These are phyloP conservation scores for Microtus montanus DNA, from an alignment of 2,113 vertebrate species.

Conservation along the genomic window DNA sequence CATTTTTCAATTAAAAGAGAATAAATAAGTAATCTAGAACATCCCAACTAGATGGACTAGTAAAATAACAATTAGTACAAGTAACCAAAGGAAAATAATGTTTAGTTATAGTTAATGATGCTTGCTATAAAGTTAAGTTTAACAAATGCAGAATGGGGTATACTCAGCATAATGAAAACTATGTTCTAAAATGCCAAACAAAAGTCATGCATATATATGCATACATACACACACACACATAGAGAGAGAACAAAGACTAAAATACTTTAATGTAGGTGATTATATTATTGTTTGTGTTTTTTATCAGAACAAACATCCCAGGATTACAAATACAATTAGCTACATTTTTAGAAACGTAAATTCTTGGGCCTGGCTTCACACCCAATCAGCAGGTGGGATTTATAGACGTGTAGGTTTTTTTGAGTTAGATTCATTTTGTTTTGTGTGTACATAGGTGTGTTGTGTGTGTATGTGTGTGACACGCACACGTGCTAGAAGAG, in stretches of 20 bases:
- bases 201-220: neutral
- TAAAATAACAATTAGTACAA: neutral
- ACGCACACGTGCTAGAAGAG: neutral
- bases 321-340: neutral
- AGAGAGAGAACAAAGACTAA: neutral
- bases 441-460: neutral
- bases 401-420: neutral
- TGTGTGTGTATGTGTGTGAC: neutral
- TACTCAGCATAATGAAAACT: conserved; percentile 42
- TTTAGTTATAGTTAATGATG: neutral
- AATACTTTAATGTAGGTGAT: neutral
- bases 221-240: neutral
- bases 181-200: conserved; percentile 34
- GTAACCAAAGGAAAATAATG: neutral
- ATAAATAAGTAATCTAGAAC: neutral
- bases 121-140: conserved; percentile 30
- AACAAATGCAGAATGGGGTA: conserved; percentile 26
- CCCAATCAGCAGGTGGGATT: neutral
- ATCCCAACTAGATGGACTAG: neutral
- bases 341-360: conserved; percentile 16
- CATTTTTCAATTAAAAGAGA: conserved; percentile 3
- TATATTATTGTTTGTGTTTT: neutral
- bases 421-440: neutral
- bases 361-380: neutral
- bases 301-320: conserved; percentile 10